phyloP scores from a whole-genome alignment of 2,113 vertebrate species.

The Tretioscincus oriximinensis region DNA sequence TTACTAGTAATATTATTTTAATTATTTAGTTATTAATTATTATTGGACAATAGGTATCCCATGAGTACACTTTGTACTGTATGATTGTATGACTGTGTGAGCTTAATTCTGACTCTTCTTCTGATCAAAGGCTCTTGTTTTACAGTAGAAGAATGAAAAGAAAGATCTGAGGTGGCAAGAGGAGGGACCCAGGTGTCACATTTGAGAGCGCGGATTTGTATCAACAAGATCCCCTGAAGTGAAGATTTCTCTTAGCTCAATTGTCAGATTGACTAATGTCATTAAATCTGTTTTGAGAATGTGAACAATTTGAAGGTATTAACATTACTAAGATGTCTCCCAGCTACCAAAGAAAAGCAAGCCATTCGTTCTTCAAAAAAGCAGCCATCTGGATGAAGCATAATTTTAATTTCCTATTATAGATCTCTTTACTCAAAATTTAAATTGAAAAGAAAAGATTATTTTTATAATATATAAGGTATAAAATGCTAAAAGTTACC shows the following conservation, averaged over 20 bases:
- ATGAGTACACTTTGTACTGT: too few relatives aligned
- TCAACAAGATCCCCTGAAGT: background rate
- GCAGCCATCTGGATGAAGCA: constrained; percentile 47
- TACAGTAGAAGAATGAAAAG: background rate
- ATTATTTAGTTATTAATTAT: too few relatives aligned
- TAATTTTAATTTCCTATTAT: constrained; percentile 50
- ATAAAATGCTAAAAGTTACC: background rate
- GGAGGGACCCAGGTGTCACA: background rate
- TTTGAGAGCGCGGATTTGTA: background rate
- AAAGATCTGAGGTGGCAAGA: background rate
- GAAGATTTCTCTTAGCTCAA: constrained; percentile 25
- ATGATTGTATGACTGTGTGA: too few relatives aligned
- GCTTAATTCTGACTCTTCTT: too few relatives aligned
- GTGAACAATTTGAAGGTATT: constrained; percentile 53
- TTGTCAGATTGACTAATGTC: constrained; percentile 9
- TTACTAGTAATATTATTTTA: too few relatives aligned
- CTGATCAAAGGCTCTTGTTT: background rate
- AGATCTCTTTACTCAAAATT: constrained; percentile 47
- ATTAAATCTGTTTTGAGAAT: constrained; percentile 51
- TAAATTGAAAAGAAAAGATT: constrained; percentile 49
- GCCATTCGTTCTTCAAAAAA: constrained; percentile 48
- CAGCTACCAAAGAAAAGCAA: constrained; percentile 63
- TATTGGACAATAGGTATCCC: too few relatives aligned
- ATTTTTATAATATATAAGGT: background rate
- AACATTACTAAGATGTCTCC: constrained; percentile 57